Evolutionary conservation across 92 coral and sea anemone genomes (phyloP), one percentile per base, ranked within the genome.

Genomic region (Desmophyllum pertusum): DNA sequence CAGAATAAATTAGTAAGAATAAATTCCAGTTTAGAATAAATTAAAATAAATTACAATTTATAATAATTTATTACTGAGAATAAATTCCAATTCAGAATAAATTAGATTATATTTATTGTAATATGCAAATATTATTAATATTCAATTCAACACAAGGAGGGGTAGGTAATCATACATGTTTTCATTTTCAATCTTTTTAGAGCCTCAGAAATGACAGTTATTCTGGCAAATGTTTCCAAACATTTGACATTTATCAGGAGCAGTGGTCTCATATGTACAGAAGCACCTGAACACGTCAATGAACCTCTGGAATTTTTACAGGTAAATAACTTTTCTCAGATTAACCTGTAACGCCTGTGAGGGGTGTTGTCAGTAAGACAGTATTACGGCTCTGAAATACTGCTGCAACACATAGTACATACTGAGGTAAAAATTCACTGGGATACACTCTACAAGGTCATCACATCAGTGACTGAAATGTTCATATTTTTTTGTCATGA

Each of bases 151-250:
- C 30, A n/a, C 15, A 23, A 10, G 29, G 30, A 19, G 66, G 30
- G 31, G 11, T 25, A 30, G 9, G 15, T 25, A 37, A 38, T 41
- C 33, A 25, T 67, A 4, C 25, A n/a, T 51, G 21, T 41, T 11
- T 48, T 46, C 40, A 0, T 51, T 38, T 82, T 38, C 11, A 13
- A 8, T 81, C 25, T 71, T 61, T 51, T 7, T 59, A 96, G 99
- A 88, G 91, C 95, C 51, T 91, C 92, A 35, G 99, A 96, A 61
- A 85, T 92, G 31, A 92, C 94, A 29, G 85, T 92, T 8, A 90
- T 96, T 80, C 81, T 96, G 18, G 98, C 98, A 30, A 96, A 94
- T 63, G 90, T 96, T 57, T 92, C 88, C 74, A 92, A 93, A 74
- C 95, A 96, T 73, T 89, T 96, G 78, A 81, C 90, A 10, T 90